phyloP scores from a whole-genome alignment of 2,797 vertebrate genomes.

The Rousettus madagascariensis region DNA sequence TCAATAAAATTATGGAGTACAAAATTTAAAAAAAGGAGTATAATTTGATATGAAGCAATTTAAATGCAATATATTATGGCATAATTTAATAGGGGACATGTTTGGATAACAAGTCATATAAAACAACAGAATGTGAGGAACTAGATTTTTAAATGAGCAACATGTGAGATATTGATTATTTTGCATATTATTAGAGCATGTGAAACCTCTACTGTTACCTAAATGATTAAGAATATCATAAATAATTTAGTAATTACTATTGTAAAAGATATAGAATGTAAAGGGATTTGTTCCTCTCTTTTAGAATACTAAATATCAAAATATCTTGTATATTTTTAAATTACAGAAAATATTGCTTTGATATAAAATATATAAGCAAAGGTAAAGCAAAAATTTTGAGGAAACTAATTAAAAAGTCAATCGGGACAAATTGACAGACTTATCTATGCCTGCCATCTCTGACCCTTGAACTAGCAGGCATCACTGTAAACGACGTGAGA shows the following conservation, averaged over 20 bases:
- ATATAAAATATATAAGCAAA: background rate
- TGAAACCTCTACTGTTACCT: background rate
- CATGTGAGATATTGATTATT: background rate
- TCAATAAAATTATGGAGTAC: background rate
- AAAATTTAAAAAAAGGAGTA: background rate
- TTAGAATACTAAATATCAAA: background rate
- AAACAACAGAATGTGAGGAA: background rate
- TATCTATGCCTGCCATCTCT: background rate
- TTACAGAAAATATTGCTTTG: background rate
- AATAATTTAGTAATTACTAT: background rate
- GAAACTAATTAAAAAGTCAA: background rate
- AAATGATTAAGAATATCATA: background rate
- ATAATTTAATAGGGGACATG: background rate
- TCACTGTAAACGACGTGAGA: background rate
- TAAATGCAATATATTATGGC: background rate
- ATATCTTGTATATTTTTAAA: background rate
- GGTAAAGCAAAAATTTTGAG: background rate
- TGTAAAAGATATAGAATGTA: background rate
- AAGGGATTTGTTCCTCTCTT: background rate
- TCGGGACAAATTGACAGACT: background rate
- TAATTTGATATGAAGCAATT: background rate
- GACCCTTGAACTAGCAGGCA: background rate
- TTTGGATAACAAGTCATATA: background rate
- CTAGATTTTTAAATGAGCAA: background rate
- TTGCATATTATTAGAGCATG: background rate